Percentiles rank a stretch among this genome's conserved stretches.
These are phyloP conservation scores for Hippoglossus hippoglossus DNA, from an alignment of 2,797 vertebrate species.

Conservation along the genomic window DNA sequence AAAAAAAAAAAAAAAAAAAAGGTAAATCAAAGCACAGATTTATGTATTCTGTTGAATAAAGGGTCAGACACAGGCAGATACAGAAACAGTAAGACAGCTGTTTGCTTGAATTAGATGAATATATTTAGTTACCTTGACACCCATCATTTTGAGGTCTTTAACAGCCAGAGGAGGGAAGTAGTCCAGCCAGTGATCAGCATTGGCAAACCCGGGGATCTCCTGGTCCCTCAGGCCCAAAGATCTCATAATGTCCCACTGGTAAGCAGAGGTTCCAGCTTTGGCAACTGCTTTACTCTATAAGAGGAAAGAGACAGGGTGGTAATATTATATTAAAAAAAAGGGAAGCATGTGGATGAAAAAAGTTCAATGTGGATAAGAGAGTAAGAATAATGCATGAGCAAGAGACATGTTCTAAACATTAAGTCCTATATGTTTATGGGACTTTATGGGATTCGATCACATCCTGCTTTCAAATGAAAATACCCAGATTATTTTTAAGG, in stretches of 20 bases:
- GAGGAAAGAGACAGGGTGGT: slow-evolving; percentile 16
- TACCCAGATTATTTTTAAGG: no score
- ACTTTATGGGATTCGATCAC: no score
- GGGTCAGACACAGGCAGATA: background rate
- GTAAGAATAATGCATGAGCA: no score
- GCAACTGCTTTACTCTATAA: slow-evolving; percentile 94
- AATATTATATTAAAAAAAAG: background rate
- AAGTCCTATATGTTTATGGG: background rate
- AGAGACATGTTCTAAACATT: background rate
- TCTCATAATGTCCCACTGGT: slow-evolving; percentile 98
- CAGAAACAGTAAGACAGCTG: background rate
- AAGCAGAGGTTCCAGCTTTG: slow-evolving; percentile 90
- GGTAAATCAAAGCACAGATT: background rate
- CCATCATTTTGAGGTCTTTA: slow-evolving; percentile 93
- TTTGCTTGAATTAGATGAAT: background rate
- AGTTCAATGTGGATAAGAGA: background rate
- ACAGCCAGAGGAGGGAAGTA: slow-evolving; percentile 95
- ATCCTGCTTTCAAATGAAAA: no score
- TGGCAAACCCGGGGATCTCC: slow-evolving; percentile 91
- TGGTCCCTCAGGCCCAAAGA: slow-evolving; percentile 90
- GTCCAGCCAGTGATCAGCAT: slow-evolving; percentile 95
- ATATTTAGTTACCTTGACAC: slow-evolving; percentile 89
- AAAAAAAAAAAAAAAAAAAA: background rate
- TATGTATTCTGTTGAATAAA: background rate
- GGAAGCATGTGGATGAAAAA: no score